phyloP scores from a whole-genome alignment of 2,888 invertebrate species.

The Sympetrum striolatum region DNA sequence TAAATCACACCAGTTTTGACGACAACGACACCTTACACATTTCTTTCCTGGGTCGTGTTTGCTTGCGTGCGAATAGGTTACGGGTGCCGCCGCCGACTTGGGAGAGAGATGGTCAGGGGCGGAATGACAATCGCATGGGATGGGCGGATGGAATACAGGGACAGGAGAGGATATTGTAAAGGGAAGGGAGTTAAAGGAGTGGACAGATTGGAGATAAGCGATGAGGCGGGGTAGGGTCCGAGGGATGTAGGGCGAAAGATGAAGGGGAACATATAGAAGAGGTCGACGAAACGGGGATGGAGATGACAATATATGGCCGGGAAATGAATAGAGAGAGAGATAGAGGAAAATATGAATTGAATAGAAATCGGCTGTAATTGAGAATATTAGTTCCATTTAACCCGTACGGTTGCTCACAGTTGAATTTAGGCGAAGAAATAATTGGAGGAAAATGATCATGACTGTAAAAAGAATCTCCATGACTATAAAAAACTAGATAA shows the following conservation, averaged over 20 bases:
- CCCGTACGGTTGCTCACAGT: too few relatives aligned
- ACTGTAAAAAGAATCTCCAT: too few relatives aligned
- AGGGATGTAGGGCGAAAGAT: background rate
- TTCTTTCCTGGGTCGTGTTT: background rate
- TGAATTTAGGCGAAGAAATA: too few relatives aligned
- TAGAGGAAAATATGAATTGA: too few relatives aligned
- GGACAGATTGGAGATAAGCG: conserved; percentile 7
- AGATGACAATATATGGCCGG: background rate
- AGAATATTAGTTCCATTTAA: too few relatives aligned
- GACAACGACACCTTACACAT: background rate
- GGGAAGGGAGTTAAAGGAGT: background rate
- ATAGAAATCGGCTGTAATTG: too few relatives aligned
- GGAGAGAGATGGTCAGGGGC: background rate
- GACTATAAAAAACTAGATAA: too few relatives aligned
- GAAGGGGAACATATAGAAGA: background rate
- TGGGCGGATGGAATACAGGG: background rate
- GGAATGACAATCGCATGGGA: background rate
- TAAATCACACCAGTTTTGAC: background rate
- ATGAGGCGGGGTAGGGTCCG: background rate
- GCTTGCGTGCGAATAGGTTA: background rate
- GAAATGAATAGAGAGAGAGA: background rate
- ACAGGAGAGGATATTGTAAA: background rate
- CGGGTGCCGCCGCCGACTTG: background rate
- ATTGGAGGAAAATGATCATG: too few relatives aligned
- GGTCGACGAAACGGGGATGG: background rate